Percentiles rank a stretch among this genome's conserved stretches.
Evolutionary conservation across 2,888 invertebrate species (phyloP).

Genomic region (Eristalis tenax): DNA sequence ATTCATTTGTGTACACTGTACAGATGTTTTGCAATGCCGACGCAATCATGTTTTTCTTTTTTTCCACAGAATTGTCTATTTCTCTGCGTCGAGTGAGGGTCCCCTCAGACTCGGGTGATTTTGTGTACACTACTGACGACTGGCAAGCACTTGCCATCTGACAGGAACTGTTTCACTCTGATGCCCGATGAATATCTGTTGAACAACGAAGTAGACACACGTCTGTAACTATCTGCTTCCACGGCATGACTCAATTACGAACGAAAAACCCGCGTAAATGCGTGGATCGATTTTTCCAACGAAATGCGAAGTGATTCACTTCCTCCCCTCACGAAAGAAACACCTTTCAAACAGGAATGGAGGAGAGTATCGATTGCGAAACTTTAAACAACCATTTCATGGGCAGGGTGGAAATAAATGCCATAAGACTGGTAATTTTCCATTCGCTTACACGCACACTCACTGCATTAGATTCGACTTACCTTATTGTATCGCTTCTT

Average conservation of each 20-base stretch:
- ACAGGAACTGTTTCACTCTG: not conserved
- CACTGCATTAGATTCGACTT: slow-evolving; percentile 61
- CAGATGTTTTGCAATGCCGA: not conserved
- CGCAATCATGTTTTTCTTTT: not conserved
- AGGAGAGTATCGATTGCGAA: not conserved
- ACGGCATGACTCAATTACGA: not conserved
- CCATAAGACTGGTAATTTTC: slow-evolving; percentile 44
- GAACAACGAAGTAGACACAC: not conserved
- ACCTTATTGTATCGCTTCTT: slow-evolving; percentile 80
- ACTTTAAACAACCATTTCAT: not conserved
- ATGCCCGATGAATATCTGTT: not conserved
- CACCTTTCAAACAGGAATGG: not conserved
- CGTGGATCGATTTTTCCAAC: not conserved
- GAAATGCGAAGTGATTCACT: not conserved
- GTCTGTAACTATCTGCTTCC: not conserved
- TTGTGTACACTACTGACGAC: not conserved
- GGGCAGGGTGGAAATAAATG: not conserved
- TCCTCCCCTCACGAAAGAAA: not conserved
- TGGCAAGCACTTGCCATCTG: too few species aligned
- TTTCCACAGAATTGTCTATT: not conserved
- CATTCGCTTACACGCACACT: slow-evolving; percentile 17
- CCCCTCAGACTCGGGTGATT: not conserved
- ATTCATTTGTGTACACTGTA: not conserved
- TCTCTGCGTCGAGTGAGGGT: not conserved
- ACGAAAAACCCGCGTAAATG: not conserved